Evolutionary conservation across 2,797 vertebrate species (phyloP).

Genomic region (Spheniscus humboldti): DNA sequence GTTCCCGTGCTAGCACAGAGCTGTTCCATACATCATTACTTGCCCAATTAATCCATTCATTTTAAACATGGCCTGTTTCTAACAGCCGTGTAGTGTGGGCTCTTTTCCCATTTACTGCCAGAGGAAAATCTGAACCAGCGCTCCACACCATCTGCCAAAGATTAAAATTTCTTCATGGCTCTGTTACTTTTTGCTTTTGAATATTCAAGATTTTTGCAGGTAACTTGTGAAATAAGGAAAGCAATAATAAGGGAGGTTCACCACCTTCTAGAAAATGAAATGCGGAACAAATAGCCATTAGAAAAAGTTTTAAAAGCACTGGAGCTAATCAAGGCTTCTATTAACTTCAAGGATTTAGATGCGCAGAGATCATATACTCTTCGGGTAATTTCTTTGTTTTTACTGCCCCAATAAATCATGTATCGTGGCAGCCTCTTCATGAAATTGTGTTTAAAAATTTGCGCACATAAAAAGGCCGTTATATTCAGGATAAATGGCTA

Average conservation of each 20-base stretch:
- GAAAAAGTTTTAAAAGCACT: neutral
- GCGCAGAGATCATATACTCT: neutral
- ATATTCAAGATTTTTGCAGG: neutral
- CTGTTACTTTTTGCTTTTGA: neutral
- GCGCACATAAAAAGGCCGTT: constrained; percentile 35
- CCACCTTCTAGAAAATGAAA: neutral
- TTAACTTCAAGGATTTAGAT: constrained; percentile 18
- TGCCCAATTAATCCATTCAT: constrained; percentile 60
- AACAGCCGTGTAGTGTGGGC: constrained; percentile 25
- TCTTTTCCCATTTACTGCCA: constrained; percentile 34
- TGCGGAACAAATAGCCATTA: neutral
- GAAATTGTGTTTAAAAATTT: constrained; percentile 40
- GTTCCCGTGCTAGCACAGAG: neutral
- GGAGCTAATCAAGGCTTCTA: constrained; percentile 9
- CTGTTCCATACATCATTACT: constrained; percentile 41
- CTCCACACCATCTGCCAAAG: constrained; percentile 50
- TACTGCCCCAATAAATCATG: constrained; percentile 16
- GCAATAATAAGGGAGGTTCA: constrained; percentile 1
- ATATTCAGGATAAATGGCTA: neutral
- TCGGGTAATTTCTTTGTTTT: constrained; percentile 17
- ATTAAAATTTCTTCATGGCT: neutral
- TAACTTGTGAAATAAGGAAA: neutral
- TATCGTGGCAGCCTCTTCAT: neutral
- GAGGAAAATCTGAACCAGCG: constrained; percentile 31
- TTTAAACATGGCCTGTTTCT: constrained; percentile 28